Percentiles rank a stretch among this genome's conserved stretches.
Conservation (phyloP, 1,140 invertebrate species). For the Dreissena polymorpha region DNA sequence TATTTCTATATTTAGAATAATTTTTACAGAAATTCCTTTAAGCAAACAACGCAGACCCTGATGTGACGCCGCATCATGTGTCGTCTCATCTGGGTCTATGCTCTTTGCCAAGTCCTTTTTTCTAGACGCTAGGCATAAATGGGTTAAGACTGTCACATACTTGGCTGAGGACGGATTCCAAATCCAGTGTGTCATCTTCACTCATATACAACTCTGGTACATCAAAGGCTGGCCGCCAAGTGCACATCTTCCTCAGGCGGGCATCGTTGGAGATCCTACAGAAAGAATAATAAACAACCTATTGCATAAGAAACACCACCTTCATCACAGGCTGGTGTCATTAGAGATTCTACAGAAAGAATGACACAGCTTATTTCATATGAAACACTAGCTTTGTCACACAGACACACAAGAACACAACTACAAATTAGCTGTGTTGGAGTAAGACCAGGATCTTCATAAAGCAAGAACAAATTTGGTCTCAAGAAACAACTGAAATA, state of each 20-base stretch:
- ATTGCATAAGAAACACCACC: not conserved
- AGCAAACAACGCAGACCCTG: too few species aligned
- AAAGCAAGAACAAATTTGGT: too few species aligned
- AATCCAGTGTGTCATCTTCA: not conserved
- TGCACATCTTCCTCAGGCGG: not conserved
- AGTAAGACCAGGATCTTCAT: not conserved
- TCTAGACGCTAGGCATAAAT: too few species aligned
- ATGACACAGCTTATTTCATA: not conserved
- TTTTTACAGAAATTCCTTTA: too few species aligned
- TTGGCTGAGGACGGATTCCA: not conserved
- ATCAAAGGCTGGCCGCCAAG: not conserved
- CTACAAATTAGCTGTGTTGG: not conserved
- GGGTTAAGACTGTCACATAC: not conserved
- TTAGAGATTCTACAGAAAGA: not conserved
- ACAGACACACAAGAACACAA: not conserved
- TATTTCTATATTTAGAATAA: too few species aligned
- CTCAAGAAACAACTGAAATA: too few species aligned
- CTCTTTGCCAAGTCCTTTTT: too few species aligned
- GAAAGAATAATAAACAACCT: not conserved
- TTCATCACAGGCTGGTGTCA: not conserved
- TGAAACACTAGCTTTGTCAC: too few species aligned
- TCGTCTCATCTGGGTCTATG: too few species aligned
- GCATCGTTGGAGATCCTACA: not conserved
- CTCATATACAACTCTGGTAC: not conserved
- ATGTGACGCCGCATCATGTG: too few species aligned